Percentiles rank a stretch among this genome's conserved stretches.
Evolutionary conservation across 1,140 invertebrate genomes (phyloP).

Genomic region (Lasioglossum albipes): DNA sequence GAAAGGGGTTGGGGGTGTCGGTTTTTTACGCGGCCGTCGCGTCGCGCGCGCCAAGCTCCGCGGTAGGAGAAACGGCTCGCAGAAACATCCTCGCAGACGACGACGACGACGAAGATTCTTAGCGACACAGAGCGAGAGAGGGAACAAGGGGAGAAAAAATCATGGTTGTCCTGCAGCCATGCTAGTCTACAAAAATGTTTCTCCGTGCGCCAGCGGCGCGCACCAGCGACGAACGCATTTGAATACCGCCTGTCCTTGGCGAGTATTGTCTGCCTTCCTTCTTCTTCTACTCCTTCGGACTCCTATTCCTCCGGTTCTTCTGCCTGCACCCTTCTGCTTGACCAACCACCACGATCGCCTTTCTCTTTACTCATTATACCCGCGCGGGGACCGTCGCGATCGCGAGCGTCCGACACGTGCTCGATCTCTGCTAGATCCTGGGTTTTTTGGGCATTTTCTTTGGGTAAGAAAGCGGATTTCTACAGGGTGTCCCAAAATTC

Average conservation of each 20-base stretch:
- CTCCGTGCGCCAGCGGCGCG: constrained; percentile 35
- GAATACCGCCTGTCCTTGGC: constrained; percentile 71
- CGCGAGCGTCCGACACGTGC: constrained; percentile 21
- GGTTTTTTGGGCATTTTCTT: too few relatives aligned
- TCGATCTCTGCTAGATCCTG: constrained; percentile 3
- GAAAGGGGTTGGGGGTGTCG: constrained; percentile 33
- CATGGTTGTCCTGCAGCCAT: constrained; percentile 60
- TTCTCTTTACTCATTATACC: constrained; percentile 55
- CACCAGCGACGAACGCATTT: constrained; percentile 64
- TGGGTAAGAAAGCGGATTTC: too few relatives aligned
- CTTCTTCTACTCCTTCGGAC: constrained; percentile 47
- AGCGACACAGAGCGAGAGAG: constrained; percentile 14
- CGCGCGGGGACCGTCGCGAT: constrained; percentile 35
- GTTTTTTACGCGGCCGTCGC: constrained; percentile 47
- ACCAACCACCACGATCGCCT: constrained; percentile 21
- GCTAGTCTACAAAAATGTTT: constrained; percentile 68
- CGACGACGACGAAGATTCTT: constrained; percentile 13
- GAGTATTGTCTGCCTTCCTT: constrained; percentile 63
- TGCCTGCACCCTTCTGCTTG: not conserved
- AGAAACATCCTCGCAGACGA: not conserved
- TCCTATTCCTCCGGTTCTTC: not conserved
- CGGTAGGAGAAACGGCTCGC: constrained; percentile 18
- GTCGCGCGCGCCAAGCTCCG: not conserved
- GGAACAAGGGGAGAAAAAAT: constrained; percentile 41
- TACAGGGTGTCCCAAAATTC: too few relatives aligned